Conservation (phyloP, 2,113 vertebrate species). For the Amblyopsis rosae region DNA sequence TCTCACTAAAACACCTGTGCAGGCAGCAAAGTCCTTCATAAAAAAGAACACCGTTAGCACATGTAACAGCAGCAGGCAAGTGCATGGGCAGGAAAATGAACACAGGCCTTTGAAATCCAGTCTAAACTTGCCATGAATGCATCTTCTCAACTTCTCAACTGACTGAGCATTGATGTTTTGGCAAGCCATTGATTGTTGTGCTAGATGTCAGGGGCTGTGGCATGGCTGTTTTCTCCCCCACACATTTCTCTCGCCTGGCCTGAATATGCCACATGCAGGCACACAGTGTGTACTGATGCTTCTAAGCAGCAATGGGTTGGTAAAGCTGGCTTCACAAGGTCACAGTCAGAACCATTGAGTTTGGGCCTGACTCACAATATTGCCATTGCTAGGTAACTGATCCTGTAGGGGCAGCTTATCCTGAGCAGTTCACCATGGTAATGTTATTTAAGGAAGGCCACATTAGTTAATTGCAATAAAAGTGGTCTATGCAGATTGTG, state of each 20-base stretch:
- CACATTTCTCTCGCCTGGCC: constrained; percentile 49
- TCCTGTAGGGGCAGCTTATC: constrained; percentile 18
- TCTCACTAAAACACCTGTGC: neutral
- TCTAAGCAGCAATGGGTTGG: neutral
- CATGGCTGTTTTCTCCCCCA: constrained; percentile 42
- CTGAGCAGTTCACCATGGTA: constrained; percentile 11
- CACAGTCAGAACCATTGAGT: constrained; percentile 28
- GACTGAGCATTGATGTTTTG: constrained; percentile 54
- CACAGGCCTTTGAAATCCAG: constrained; percentile 45
- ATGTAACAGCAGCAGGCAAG: constrained; percentile 14
- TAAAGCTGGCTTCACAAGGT: neutral
- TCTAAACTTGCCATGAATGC: constrained; percentile 18
- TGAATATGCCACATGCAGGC: constrained; percentile 69
- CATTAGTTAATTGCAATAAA: neutral
- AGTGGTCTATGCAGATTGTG: neutral
- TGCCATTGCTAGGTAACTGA: constrained; percentile 22
- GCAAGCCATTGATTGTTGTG: constrained; percentile 42
- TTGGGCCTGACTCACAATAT: constrained; percentile 46
- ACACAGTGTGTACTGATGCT: constrained; percentile 40
- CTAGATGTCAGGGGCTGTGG: constrained; percentile 46
- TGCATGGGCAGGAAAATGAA: constrained; percentile 44
- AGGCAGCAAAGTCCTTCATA: neutral
- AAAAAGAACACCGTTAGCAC: constrained; percentile 27
- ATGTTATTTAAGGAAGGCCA: neutral
- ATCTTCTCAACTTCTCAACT: constrained; percentile 36